phyloP scores from a whole-genome alignment of 2,797 vertebrate genomes.

The Danio kyathit region DNA sequence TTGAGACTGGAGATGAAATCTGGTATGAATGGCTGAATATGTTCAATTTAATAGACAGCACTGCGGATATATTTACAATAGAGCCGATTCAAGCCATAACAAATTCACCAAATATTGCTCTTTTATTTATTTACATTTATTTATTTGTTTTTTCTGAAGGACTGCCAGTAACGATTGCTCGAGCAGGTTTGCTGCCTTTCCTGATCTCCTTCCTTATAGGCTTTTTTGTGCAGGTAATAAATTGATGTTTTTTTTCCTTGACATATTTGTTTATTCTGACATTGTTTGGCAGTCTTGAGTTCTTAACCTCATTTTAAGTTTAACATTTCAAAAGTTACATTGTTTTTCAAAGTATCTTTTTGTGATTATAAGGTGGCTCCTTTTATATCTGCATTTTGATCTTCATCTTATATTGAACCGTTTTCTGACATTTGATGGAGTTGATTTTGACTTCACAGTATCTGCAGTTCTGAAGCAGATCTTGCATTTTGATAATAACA shows the following conservation, averaged over 20 bases:
- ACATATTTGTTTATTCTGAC: conserved; percentile 1
- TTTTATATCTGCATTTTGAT: conserved; percentile 8
- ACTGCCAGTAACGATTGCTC: conserved; percentile 75
- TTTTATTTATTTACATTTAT: neutral
- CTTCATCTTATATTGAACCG: conserved; percentile 3
- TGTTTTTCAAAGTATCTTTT: neutral
- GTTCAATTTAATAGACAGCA: conserved; percentile 1
- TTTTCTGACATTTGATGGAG: conserved; percentile 39
- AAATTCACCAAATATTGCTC: conserved; percentile 15
- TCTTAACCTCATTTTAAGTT: conserved; percentile 11
- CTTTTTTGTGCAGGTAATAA: conserved; percentile 76
- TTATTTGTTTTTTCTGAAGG: conserved; percentile 62
- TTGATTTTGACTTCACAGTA: conserved; percentile 26
- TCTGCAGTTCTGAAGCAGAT: conserved; percentile 9
- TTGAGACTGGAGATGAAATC: conserved; percentile 43
- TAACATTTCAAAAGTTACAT: conserved; percentile 26
- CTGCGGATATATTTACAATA: neutral
- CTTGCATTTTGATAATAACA: conserved; percentile 2
- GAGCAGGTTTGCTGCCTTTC: conserved; percentile 76
- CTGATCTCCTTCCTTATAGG: conserved; percentile 77
- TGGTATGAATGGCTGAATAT: conserved; percentile 12
- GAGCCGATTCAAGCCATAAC: conserved; percentile 8
- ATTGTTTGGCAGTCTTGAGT: conserved; percentile 1
- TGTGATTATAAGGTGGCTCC: neutral
- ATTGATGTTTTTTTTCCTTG: neutral